Conservation (phyloP, 2,797 vertebrate species). For the Coregonus ussuriensis region DNA sequence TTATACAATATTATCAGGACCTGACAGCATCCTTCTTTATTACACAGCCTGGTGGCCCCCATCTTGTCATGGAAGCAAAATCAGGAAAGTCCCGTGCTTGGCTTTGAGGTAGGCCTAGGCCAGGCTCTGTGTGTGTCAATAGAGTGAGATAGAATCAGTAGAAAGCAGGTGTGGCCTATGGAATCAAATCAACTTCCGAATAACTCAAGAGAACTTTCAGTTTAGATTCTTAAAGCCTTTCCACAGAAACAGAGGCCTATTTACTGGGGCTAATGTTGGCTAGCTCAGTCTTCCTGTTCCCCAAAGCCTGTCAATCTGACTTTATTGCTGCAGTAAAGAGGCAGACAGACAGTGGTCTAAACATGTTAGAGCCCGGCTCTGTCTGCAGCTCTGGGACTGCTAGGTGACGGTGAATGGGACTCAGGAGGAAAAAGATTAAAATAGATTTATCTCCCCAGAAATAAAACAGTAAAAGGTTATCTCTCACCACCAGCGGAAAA, state of each 20-base stretch:
- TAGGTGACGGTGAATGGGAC: background rate
- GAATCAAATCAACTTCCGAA: background rate
- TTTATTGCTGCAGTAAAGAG: slow-evolving; percentile 47
- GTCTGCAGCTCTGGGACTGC: background rate
- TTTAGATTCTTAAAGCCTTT: background rate
- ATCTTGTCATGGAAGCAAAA: no score
- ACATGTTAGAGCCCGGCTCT: slow-evolving; percentile 32
- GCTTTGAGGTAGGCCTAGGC: no score
- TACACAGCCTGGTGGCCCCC: no score
- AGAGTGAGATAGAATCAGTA: background rate
- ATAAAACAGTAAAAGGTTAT: slow-evolving; percentile 50
- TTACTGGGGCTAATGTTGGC: background rate
- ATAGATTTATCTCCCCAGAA: slow-evolving; percentile 46
- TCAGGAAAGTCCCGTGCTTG: no score
- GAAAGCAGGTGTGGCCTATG: slow-evolving; percentile 9
- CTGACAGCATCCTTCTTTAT: no score
- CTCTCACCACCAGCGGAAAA: slow-evolving; percentile 38
- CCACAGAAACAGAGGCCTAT: background rate
- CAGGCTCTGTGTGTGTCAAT: background rate
- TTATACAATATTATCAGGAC: no score
- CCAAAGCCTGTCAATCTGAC: slow-evolving; percentile 23
- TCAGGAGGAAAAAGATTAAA: background rate
- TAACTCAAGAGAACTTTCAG: background rate
- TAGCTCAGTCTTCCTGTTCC: background rate
- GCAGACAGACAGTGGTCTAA: slow-evolving; percentile 39